These are phyloP conservation scores for Thalassoma bifasciatum DNA, from an alignment of 2,113 vertebrate species.

Conservation along the genomic window DNA sequence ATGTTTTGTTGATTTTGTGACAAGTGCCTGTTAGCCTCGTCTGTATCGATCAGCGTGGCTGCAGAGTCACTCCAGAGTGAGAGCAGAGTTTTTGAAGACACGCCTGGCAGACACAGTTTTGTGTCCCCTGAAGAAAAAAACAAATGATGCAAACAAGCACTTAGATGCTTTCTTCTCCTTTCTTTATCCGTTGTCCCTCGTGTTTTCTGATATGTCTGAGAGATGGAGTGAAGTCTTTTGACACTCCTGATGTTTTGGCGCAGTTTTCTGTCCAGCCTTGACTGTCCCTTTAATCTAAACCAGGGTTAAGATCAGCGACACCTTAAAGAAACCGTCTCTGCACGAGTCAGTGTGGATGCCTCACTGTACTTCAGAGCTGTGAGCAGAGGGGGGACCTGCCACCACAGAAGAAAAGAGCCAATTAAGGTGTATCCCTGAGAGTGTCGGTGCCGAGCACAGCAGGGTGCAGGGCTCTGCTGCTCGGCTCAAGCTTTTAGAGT, in stretches of 20 bases:
- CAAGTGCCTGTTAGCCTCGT: not conserved
- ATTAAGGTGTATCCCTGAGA: conserved; percentile 18
- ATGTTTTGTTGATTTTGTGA: no score
- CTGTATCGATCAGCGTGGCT: conserved; percentile 36
- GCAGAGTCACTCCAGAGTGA: conserved; percentile 21
- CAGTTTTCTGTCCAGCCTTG: conserved; percentile 40
- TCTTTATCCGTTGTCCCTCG: not conserved
- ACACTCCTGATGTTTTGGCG: conserved; percentile 23
- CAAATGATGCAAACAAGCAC: conserved; percentile 13
- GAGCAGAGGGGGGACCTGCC: conserved; percentile 18
- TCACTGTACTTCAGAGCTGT: conserved; percentile 25
- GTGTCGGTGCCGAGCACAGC: conserved; percentile 2
- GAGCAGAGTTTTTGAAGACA: conserved; percentile 29
- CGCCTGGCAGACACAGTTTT: conserved; percentile 6
- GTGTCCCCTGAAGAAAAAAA: conserved; percentile 10
- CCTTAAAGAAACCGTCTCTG: conserved; percentile 23
- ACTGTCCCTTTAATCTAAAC: conserved; percentile 39
- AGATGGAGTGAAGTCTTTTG: not conserved
- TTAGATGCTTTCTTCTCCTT: not conserved
- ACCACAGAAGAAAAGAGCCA: conserved; percentile 32
- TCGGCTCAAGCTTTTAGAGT: conserved; percentile 5
- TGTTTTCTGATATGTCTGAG: not conserved
- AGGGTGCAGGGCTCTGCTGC: conserved; percentile 4
- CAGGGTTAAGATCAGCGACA: conserved; percentile 22
- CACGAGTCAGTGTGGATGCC: conserved; percentile 31